Conservation (phyloP, 2,797 vertebrate species). For the Cynodonichthys magdalenae region DNA sequence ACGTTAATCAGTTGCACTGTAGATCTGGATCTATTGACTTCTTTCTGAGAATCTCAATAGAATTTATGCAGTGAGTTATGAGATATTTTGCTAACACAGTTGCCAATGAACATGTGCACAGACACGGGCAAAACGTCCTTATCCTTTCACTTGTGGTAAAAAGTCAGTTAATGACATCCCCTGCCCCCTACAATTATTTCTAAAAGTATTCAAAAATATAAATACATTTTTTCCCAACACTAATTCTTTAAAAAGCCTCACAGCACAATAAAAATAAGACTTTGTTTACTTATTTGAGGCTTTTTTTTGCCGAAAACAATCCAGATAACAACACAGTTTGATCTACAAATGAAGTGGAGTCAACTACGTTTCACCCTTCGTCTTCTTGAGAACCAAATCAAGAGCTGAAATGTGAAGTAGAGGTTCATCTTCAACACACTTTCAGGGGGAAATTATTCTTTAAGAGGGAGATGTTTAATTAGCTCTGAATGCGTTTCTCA, state of each 20-base stretch:
- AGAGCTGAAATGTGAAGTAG: conserved; percentile 9
- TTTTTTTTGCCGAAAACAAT: conserved; percentile 32
- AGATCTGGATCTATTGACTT: too few relatives aligned
- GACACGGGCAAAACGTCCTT: too few relatives aligned
- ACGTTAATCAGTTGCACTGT: too few relatives aligned
- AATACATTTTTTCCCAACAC: conserved; percentile 57
- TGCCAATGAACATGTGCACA: too few relatives aligned
- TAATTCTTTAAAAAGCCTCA: conserved; percentile 53
- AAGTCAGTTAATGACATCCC: conserved; percentile 51
- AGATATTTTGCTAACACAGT: too few relatives aligned
- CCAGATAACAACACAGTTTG: conserved; percentile 40
- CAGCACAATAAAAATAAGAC: conserved; percentile 31
- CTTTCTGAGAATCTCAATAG: too few relatives aligned
- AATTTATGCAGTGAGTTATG: too few relatives aligned
- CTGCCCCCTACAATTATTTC: conserved; percentile 68
- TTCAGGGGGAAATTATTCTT: conserved; percentile 17
- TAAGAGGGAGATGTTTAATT: conserved; percentile 34
- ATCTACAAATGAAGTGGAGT: not conserved
- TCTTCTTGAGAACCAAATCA: conserved; percentile 30
- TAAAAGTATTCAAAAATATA: conserved; percentile 56
- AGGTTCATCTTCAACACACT: conserved; percentile 11
- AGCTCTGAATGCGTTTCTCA: conserved; percentile 13
- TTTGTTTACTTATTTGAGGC: too few relatives aligned
- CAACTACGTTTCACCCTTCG: conserved; percentile 19
- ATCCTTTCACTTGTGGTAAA: too few relatives aligned